These are phyloP conservation scores for Drosophila ficusphila DNA, from an alignment of 1,140 invertebrate genomes.

Conservation along the genomic window DNA sequence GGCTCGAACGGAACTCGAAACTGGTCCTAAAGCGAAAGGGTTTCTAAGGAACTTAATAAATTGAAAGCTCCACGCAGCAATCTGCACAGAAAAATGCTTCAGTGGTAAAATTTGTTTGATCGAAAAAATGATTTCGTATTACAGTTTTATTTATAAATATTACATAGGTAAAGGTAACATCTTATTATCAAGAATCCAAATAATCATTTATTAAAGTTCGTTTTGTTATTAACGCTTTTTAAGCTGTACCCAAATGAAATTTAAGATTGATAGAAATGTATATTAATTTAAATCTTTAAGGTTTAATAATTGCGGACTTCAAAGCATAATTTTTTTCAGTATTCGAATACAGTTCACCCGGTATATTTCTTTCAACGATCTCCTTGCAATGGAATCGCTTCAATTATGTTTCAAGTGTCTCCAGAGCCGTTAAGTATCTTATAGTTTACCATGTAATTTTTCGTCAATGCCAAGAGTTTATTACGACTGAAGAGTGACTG, in stretches of 20 bases:
- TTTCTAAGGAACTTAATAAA: slow-evolving; percentile 14
- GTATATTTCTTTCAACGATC: background rate
- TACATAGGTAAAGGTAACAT: too few relatives aligned
- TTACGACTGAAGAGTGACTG: slow-evolving; percentile 12
- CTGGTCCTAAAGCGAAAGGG: slow-evolving; percentile 10
- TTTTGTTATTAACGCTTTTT: too few relatives aligned
- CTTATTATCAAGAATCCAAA: too few relatives aligned
- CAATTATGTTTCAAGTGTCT: slow-evolving; percentile 21
- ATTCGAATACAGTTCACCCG: background rate
- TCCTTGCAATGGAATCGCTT: slow-evolving; percentile 6
- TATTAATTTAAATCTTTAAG: too few relatives aligned
- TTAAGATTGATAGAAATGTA: too few relatives aligned
- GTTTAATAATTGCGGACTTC: too few relatives aligned
- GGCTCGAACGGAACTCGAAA: background rate
- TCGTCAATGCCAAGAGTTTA: slow-evolving; percentile 55
- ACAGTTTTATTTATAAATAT: too few relatives aligned
- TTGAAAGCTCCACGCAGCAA: background rate
- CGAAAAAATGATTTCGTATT: too few relatives aligned
- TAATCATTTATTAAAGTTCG: too few relatives aligned
- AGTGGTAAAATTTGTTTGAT: too few relatives aligned
- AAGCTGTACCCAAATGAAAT: too few relatives aligned
- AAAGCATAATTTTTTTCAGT: background rate
- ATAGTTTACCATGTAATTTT: slow-evolving; percentile 28
- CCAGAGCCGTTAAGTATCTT: slow-evolving; percentile 18
- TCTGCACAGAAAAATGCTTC: background rate